These are phyloP conservation scores for Paramuricea clavata DNA, from an alignment of 92 coral and sea anemone genomes.

Conservation along the genomic window DNA sequence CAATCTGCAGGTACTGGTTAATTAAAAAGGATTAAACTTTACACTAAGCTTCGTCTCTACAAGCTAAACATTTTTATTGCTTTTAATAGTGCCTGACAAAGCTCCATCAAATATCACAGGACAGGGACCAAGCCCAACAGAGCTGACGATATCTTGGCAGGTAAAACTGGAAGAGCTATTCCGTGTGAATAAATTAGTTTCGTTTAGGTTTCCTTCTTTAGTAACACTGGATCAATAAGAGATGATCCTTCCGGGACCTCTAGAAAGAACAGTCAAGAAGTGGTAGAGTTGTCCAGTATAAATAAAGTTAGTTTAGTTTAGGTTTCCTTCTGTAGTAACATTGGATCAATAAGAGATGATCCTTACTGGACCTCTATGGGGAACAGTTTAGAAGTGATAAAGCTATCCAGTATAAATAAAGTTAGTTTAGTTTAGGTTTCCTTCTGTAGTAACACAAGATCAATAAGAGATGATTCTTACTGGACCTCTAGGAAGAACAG, in stretches of 20 bases:
- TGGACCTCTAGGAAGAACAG: not conserved
- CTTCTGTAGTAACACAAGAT: not conserved
- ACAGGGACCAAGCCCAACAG: slow-evolving; percentile 72
- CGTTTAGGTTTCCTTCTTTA: too few relatives aligned
- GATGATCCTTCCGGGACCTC: not conserved
- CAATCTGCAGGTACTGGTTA: too few relatives aligned
- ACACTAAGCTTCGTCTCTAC: too few relatives aligned
- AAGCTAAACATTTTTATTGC: too few relatives aligned
- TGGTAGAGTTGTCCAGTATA: not conserved
- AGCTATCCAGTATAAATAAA: not conserved
- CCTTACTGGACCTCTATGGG: not conserved
- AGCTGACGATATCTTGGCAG: slow-evolving; percentile 85
- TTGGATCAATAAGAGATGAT: not conserved
- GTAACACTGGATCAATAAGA: not conserved
- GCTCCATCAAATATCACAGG: slow-evolving; percentile 74
- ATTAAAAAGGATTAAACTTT: too few relatives aligned
- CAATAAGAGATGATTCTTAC: slow-evolving; percentile 1
- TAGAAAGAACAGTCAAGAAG: not conserved
- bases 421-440: not conserved
- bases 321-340: not conserved
- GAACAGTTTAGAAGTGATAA: not conserved
- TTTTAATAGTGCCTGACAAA: slow-evolving; percentile 77
- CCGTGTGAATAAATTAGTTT: too few relatives aligned
- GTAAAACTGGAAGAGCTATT: too few relatives aligned
- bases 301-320: not conserved